Conservation (phyloP, 2,888 invertebrate genomes). For the Julus scandinavius region DNA sequence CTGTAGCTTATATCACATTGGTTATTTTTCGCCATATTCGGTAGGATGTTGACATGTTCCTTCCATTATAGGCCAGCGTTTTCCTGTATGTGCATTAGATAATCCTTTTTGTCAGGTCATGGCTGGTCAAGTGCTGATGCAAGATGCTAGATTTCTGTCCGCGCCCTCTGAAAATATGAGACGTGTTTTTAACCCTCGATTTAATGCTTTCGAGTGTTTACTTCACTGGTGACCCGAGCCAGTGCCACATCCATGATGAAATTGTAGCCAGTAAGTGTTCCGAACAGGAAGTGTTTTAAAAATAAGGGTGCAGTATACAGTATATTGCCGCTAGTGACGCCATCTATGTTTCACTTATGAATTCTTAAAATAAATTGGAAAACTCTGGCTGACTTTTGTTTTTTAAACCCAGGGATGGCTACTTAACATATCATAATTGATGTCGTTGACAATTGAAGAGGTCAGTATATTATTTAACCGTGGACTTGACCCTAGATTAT, state of each 20-base stretch:
- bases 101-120: slow-evolving; percentile 21
- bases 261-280: background rate
- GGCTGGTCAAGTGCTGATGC: slow-evolving; percentile 32
- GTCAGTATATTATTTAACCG: background rate
- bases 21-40: too few species aligned
- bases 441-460: background rate
- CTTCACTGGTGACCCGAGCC: slow-evolving; percentile 2
- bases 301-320: background rate
- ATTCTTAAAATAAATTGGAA: too few species aligned
- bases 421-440: background rate
- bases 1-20: too few species aligned
- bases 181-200: slow-evolving; percentile 2
- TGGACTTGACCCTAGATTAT: background rate
- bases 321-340: too few species aligned
- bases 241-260: background rate
- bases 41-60: background rate
- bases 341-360: too few species aligned
- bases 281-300: background rate
- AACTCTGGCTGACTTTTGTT: too few species aligned
- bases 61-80: background rate
- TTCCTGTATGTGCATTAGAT: background rate
- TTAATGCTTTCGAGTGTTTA: background rate
- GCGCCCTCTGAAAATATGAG: slow-evolving; percentile 37
- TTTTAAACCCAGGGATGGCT: too few species aligned
- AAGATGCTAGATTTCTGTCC: background rate